phyloP scores from a whole-genome alignment of 2,113 vertebrate species.

The Cygnus atratus region DNA sequence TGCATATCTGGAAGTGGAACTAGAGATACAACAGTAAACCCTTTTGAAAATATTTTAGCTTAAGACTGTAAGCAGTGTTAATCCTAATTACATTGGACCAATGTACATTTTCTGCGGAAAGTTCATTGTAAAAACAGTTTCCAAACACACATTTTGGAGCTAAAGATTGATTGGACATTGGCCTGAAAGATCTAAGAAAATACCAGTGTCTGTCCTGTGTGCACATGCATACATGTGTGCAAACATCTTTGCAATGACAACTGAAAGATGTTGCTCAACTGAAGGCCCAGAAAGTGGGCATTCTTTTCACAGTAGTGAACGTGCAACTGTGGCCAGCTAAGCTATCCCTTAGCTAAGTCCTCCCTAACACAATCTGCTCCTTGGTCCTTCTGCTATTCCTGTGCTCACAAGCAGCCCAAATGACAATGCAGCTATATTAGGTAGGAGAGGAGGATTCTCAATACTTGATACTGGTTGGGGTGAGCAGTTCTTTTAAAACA shows the following conservation, averaged over 20 bases:
- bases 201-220: background rate
- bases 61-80: background rate
- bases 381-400: background rate
- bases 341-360: background rate
- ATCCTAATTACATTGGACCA: background rate
- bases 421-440: background rate
- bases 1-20: background rate
- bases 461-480: background rate
- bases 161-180: background rate
- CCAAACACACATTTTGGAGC: background rate
- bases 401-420: background rate
- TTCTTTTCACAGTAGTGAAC: background rate
- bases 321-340: background rate
- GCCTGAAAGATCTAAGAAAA: background rate
- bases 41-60: background rate
- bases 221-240: background rate
- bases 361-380: background rate
- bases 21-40: background rate
- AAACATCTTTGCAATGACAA: background rate
- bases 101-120: background rate
- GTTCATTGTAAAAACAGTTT: background rate
- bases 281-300: background rate
- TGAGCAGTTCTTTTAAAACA: background rate
- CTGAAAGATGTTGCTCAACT: background rate
- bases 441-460: background rate